Base-by-base conservation (phyloP, 2,113 vertebrate genomes). In the Atherinomorus stipes region DNA sequence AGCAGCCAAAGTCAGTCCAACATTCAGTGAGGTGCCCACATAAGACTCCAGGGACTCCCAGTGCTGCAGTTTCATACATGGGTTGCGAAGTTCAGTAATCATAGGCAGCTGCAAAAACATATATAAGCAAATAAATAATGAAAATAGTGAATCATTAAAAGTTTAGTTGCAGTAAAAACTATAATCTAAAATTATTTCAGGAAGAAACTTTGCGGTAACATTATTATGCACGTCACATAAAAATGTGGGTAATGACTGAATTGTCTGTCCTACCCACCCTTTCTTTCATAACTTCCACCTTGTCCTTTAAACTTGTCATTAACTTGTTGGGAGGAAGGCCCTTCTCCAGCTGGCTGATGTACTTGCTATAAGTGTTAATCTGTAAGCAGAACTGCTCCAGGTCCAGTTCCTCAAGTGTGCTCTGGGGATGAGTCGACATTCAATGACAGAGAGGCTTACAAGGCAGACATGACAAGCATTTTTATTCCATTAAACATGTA, bases 281-380 rank as follows among this genome's bases (percentile, higher is more conserved):
- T 76, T 93, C 92, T 89, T 90, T 94, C 91, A 94, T 94, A 52
- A 79, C 73, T 21, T 96, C 95, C 78, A 96, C 94, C 8, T 93
- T 93, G 0, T 67, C 52, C 87, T 96, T 96, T 25, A 97, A 93
- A 38, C 58, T 53, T 16, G 93, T 89, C 34, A 95, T 91, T 4
- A 94, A 92, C 11, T 66, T 94, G 82, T 96, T 97, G 25, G 81
- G 87, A 9, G 92, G 93, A 65, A 97, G 91, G 13, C 95, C 94
- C 78, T 94, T 95, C 87, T 96, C 94, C 83, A 97, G 67, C 64
- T 96, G 95, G 80, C 18, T 91, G 76, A 96, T 86, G 64, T 93
- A 92, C 82, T 95, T 95, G 74, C 79, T 61, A 7, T 94, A 96
- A 80, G 94, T 96, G 57, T 88, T 91, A 72, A 96, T 93, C 86